These are phyloP conservation scores for Nylanderia fulva DNA, from an alignment of 1,140 invertebrate species.

Conservation along the genomic window DNA sequence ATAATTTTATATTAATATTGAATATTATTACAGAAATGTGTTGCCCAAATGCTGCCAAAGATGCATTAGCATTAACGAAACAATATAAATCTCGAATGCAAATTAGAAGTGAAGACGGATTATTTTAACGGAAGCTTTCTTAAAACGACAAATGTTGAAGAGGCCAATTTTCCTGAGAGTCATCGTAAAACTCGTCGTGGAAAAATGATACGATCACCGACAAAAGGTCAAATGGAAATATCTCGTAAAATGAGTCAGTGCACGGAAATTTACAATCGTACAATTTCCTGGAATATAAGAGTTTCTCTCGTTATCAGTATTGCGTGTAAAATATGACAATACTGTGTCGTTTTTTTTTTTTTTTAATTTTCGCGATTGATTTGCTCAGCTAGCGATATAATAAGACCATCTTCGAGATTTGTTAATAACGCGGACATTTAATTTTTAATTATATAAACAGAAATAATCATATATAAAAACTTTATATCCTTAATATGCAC, in stretches of 20 bases:
- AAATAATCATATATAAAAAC: too few species aligned
- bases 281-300: slow-evolving; percentile 1
- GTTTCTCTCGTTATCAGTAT: slow-evolving; percentile 10
- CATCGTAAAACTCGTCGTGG: slow-evolving; percentile 7
- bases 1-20: slow-evolving; percentile 19
- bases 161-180: background rate
- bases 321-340: background rate
- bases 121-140: background rate
- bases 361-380: background rate
- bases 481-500: slow-evolving; percentile 16
- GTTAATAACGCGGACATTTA: slow-evolving; percentile 16
- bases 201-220: background rate
- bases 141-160: background rate
- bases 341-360: slow-evolving; percentile 39
- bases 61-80: background rate
- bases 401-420: slow-evolving; percentile 11
- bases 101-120: background rate
- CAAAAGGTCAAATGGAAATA: background rate
- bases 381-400: background rate
- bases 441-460: slow-evolving; percentile 31
- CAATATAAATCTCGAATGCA: background rate
- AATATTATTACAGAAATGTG: background rate
- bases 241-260: background rate
- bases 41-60: background rate
- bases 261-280: background rate